A percentile compares a stretch with the other conserved stretches of the same genome.
Evolutionary conservation across 2,113 vertebrate genomes (phyloP).

Genomic region (Ictalurus punctatus): DNA sequence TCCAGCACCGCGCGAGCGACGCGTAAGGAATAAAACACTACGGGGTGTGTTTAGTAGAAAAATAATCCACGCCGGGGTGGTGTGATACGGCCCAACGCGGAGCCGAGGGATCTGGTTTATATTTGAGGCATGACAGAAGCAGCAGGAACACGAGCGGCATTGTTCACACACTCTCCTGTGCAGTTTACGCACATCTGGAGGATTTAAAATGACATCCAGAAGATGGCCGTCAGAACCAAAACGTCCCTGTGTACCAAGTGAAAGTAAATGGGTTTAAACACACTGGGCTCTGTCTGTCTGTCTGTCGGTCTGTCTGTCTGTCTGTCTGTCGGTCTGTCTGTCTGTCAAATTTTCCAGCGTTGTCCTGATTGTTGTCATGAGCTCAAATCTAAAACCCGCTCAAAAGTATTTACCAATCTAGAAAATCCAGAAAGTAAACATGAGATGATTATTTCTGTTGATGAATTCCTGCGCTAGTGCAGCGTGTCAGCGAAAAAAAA

Average conservation of each 20-base stretch:
- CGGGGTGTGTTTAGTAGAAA: background rate
- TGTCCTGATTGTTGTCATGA: background rate
- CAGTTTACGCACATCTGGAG: background rate
- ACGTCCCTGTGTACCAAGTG: background rate
- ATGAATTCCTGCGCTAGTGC: background rate
- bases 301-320: background rate
- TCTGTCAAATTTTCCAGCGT: background rate
- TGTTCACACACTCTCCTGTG: slow-evolving; percentile 9
- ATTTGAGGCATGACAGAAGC: background rate
- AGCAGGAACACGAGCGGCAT: background rate
- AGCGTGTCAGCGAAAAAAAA: background rate
- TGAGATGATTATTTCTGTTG: background rate
- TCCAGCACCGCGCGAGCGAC: background rate
- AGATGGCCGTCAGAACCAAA: background rate
- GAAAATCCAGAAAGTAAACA: background rate
- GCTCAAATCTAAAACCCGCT: background rate
- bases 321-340: background rate
- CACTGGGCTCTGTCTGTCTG: background rate
- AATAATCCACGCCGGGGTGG: background rate
- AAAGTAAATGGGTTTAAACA: background rate
- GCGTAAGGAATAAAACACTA: background rate
- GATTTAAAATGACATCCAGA: background rate
- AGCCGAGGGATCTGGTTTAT: background rate
- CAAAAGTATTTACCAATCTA: background rate
- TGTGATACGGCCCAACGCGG: background rate